These are phyloP conservation scores for Rhamnusium bicolor DNA, from an alignment of 2,888 invertebrate genomes.

Conservation along the genomic window DNA sequence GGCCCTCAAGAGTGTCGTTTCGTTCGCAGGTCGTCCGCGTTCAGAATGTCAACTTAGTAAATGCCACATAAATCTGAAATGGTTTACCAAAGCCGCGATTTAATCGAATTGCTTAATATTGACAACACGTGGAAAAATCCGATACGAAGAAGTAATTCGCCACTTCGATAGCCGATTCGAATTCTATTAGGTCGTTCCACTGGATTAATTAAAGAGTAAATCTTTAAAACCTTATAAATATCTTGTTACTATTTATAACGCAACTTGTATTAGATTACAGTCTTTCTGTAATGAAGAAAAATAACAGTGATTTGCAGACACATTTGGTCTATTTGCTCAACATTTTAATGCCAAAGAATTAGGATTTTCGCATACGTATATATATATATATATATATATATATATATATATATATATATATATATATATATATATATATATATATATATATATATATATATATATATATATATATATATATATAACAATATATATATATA, in stretches of 20 bases:
- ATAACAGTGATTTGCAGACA: not conserved
- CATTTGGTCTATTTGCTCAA: not conserved
- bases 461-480: no score
- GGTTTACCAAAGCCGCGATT: constrained; percentile 62
- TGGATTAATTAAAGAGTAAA: constrained; percentile 32
- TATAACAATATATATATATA: no score
- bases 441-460: no score
- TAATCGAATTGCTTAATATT: constrained; percentile 67
- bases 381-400: no score
- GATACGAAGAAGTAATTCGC: constrained; percentile 29
- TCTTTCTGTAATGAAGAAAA: not conserved
- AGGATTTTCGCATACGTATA: no score
- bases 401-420: no score
- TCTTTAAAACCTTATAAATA: constrained; percentile 28
- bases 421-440: no score
- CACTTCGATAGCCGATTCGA: constrained; percentile 13
- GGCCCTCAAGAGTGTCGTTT: constrained; percentile 64
- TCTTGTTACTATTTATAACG: constrained; percentile 23
- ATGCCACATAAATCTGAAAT: constrained; percentile 61
- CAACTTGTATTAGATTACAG: not conserved
- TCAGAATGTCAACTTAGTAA: constrained; percentile 60
- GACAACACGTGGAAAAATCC: constrained; percentile 34
- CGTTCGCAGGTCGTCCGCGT: constrained; percentile 59
- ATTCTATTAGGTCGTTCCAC: constrained; percentile 19
- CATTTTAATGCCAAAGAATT: not conserved